Percentiles rank a stretch among this genome's conserved stretches.
Evolutionary conservation across 2,113 vertebrate genomes (phyloP).

Genomic region (Typhlomys cinereus): DNA sequence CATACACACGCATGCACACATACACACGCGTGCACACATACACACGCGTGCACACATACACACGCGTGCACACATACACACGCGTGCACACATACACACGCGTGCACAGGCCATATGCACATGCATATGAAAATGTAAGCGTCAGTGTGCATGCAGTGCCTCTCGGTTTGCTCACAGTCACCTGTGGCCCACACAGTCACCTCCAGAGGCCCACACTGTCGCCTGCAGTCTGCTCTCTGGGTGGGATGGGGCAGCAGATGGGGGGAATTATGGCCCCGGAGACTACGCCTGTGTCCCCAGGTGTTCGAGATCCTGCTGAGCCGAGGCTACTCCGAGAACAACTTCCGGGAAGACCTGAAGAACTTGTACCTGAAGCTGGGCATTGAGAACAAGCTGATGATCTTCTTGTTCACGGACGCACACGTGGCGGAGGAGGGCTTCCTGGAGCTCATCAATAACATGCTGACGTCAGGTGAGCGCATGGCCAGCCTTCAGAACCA

Average conservation of each 20-base stretch:
- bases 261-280: background rate
- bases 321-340: constrained; percentile 92
- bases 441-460: constrained; percentile 98
- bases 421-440: constrained; percentile 96
- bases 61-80: background rate
- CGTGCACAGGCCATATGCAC: background rate
- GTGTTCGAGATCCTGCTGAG: constrained; percentile 95
- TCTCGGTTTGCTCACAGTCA: background rate
- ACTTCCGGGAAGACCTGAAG: constrained; percentile 94
- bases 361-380: constrained; percentile 92
- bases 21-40: too few species aligned
- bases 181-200: too few species aligned
- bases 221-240: rapidly evolving
- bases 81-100: too few species aligned
- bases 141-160: too few species aligned
- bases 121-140: background rate
- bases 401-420: constrained; percentile 95
- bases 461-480: constrained; percentile 95
- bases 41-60: too few species aligned
- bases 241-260: background rate
- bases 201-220: rapidly evolving
- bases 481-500: too few species aligned
- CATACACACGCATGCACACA: background rate
- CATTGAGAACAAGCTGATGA: constrained; percentile 90
- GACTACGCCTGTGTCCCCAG: constrained; percentile 76